Percentiles rank a stretch among this genome's conserved stretches.
phyloP scores from a whole-genome alignment of 2,113 vertebrate genomes.

The Myocastor coypus region DNA sequence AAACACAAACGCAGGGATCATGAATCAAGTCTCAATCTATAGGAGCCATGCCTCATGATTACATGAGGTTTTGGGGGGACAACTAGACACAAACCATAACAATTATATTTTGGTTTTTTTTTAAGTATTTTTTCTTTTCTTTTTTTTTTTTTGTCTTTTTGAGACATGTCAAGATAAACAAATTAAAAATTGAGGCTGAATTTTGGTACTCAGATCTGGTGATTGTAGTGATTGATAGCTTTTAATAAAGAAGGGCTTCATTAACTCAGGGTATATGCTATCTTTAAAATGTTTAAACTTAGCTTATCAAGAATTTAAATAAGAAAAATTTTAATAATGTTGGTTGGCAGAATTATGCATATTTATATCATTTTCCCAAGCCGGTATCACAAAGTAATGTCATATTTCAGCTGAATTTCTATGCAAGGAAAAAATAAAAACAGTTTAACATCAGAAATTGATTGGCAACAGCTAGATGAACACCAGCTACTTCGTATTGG shows the following conservation, averaged over 20 bases:
- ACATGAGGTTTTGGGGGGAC: too few species aligned
- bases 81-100: too few species aligned
- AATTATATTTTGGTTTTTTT: too few species aligned
- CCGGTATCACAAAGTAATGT: neutral
- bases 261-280: neutral
- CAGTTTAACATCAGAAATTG: conserved; percentile 76
- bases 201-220: too few species aligned
- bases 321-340: neutral
- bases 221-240: neutral
- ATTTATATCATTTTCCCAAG: neutral
- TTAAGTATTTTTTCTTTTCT: too few species aligned
- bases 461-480: conserved; percentile 74
- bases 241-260: conserved; percentile 26
- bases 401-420: conserved; percentile 45
- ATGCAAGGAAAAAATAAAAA: neutral
- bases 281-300: neutral
- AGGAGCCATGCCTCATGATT: neutral
- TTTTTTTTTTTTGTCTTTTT: too few species aligned
- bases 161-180: conserved; percentile 23
- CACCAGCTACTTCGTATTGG: conserved; percentile 39
- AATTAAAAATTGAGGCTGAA: neutral
- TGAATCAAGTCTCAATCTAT: too few species aligned
- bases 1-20: too few species aligned
- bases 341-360: neutral
- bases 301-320: neutral